Percentiles rank a stretch among this genome's conserved stretches.
Evolutionary conservation across 2,888 invertebrate species (phyloP).

Genomic region (Caenorhabditis zanzibari): DNA sequence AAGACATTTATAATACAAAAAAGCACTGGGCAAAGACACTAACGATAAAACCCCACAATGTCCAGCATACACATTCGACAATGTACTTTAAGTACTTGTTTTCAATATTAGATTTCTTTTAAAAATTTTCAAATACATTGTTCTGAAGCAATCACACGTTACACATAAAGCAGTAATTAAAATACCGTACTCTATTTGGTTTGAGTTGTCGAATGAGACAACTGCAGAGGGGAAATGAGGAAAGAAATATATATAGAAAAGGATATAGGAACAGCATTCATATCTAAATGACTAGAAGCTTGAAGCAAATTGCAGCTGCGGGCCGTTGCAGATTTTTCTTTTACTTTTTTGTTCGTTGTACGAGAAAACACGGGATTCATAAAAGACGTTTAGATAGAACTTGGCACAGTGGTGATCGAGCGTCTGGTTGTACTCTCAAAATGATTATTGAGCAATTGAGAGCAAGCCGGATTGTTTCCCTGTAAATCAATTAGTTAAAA

Average conservation of each 20-base stretch:
- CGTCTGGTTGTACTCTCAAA: conserved; percentile 57
- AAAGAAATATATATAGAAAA: neutral
- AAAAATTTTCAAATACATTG: neutral
- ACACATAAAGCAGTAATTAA: conserved; percentile 52
- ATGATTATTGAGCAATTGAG: conserved; percentile 49
- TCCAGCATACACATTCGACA: conserved; percentile 17
- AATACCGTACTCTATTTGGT: conserved; percentile 51
- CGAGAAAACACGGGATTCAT: conserved; percentile 10
- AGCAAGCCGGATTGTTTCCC: conserved; percentile 51
- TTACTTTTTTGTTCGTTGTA: conserved; percentile 15
- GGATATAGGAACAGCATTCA: neutral
- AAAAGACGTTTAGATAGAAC: conserved; percentile 49
- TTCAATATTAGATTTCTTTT: conserved; percentile 13
- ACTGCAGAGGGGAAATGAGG: conserved; percentile 5
- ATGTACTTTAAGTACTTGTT: neutral
- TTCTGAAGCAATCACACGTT: conserved; percentile 56
- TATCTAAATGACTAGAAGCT: conserved; percentile 1
- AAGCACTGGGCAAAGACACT: conserved; percentile 4
- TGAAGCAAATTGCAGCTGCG: conserved; percentile 6
- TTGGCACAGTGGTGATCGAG: conserved; percentile 48
- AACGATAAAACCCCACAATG: neutral
- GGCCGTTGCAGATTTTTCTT: neutral
- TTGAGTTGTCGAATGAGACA: neutral
- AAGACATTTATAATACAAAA: neutral
- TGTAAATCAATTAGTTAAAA: neutral